Percentiles rank a stretch among this genome's conserved stretches.
phyloP scores from a whole-genome alignment of 2,797 vertebrate genomes.

The Leptodactylus fallax region DNA sequence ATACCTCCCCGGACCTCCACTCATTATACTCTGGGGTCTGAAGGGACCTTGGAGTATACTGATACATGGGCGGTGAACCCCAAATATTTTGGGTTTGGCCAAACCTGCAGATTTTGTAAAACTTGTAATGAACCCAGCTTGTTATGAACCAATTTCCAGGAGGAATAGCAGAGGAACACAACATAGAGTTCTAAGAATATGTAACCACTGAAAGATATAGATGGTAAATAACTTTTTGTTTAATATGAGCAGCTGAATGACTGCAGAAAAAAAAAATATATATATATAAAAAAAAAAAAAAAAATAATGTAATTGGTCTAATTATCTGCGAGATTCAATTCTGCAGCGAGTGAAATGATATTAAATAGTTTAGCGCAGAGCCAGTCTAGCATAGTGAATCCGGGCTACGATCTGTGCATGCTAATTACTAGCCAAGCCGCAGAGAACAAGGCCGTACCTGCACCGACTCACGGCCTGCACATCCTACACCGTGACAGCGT shows the following conservation, averaged over 20 bases:
- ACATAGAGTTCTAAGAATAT: too few relatives aligned
- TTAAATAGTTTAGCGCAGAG: constrained; percentile 52
- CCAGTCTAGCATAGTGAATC: constrained; percentile 25
- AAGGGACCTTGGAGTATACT: too few relatives aligned
- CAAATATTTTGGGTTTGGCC: too few relatives aligned
- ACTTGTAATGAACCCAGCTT: too few relatives aligned
- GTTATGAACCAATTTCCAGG: too few relatives aligned
- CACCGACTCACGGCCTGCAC: neutral
- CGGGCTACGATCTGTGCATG: too few relatives aligned
- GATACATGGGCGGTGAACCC: too few relatives aligned
- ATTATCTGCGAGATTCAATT: constrained; percentile 32
- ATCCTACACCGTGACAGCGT: neutral
- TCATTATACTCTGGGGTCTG: too few relatives aligned
- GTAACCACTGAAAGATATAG: neutral
- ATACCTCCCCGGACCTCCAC: too few relatives aligned
- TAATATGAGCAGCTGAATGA: neutral
- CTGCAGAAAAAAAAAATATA: neutral
- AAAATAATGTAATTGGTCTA: constrained; percentile 38
- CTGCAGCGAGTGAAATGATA: constrained; percentile 28
- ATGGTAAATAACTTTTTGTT: neutral
- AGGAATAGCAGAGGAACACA: too few relatives aligned
- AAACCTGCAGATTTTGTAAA: too few relatives aligned
- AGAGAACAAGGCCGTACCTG: neutral
- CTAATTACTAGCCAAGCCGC: neutral
- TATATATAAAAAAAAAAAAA: neutral